Conservation (phyloP, 2,888 invertebrate species). For the Troides helena region DNA sequence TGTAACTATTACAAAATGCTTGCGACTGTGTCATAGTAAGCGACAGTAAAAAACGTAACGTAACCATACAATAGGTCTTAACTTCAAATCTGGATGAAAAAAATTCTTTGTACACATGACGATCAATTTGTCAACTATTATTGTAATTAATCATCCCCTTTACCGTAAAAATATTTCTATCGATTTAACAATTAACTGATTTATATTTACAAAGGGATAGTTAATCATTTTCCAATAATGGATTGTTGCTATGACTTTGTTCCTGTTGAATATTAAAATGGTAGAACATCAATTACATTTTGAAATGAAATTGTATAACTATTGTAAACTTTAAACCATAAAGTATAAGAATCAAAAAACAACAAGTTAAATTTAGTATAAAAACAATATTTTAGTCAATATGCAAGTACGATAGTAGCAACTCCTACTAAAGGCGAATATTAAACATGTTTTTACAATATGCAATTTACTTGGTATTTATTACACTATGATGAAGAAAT, state of each 20-base stretch:
- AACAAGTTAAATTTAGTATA: too few species aligned
- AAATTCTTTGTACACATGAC: background rate
- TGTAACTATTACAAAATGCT: background rate
- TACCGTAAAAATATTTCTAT: background rate
- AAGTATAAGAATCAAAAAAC: too few species aligned
- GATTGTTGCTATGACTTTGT: background rate
- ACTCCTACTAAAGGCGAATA: too few species aligned
- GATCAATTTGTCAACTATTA: background rate
- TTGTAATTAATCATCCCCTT: background rate
- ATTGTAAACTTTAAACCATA: too few species aligned
- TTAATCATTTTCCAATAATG: constrained; percentile 10
- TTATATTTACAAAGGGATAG: background rate
- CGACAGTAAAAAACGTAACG: background rate
- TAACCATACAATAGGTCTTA: background rate
- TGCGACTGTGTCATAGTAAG: background rate
- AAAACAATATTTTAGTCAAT: too few species aligned
- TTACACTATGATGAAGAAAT: too few species aligned
- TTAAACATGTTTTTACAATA: too few species aligned
- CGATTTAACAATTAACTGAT: background rate
- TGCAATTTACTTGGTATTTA: too few species aligned
- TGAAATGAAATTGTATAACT: background rate
- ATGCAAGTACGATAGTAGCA: too few species aligned
- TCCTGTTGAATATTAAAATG: constrained; percentile 10
- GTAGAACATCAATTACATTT: background rate
- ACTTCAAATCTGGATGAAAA: background rate